Conservation (phyloP, 2,113 vertebrate species). For the Excalfactoria chinensis region DNA sequence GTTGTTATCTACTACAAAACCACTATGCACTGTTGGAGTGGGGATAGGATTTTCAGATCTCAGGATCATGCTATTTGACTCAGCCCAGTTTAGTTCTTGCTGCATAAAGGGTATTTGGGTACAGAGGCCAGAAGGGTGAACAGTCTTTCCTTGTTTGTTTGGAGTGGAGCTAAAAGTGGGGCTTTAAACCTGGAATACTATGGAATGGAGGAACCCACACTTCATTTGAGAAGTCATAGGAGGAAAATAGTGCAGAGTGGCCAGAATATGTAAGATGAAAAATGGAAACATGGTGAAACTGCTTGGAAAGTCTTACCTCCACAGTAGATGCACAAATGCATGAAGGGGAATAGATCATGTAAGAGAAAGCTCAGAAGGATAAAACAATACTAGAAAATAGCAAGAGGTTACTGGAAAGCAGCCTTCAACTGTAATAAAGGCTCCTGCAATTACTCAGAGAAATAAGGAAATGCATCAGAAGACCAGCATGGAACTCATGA, state of each 20-base stretch:
- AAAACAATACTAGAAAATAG: background rate
- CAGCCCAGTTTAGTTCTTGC: background rate
- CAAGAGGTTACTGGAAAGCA: background rate
- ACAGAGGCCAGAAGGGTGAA: background rate
- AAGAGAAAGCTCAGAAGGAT: background rate
- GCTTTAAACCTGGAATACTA: background rate
- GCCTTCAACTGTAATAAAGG: background rate
- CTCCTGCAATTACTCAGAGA: background rate
- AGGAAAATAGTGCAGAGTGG: background rate
- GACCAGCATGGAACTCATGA: background rate
- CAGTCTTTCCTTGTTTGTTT: background rate
- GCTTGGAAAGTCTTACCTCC: background rate
- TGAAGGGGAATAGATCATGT: background rate
- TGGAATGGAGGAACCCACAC: background rate
- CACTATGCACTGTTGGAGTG: background rate
- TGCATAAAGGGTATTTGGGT: background rate
- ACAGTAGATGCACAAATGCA: background rate
- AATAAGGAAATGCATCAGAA: background rate
- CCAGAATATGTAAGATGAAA: background rate
- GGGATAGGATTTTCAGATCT: background rate
- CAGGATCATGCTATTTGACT: accelerated
- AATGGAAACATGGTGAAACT: background rate
- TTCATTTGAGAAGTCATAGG: background rate
- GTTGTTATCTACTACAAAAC: background rate
- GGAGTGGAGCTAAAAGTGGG: background rate